Percentiles rank a stretch among this genome's conserved stretches.
phyloP scores from a whole-genome alignment of 2,113 vertebrate species.

The Tachysurus fulvidraco region DNA sequence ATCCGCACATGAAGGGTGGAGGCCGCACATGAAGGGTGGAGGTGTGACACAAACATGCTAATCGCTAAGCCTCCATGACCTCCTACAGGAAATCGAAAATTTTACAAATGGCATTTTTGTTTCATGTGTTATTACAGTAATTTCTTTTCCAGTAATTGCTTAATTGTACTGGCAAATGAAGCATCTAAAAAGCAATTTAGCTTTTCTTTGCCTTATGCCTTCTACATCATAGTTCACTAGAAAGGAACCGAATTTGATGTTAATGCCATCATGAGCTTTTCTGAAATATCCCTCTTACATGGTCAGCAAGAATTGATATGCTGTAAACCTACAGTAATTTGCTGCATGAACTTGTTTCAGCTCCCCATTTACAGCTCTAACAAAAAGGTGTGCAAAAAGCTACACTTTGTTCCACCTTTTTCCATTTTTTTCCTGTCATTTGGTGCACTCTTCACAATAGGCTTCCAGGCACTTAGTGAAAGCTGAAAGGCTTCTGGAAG shows the following conservation, averaged over 20 bases:
- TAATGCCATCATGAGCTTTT: background rate
- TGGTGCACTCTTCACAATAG: background rate
- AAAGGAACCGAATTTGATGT: background rate
- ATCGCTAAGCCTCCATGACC: too few species aligned
- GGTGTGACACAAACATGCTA: too few species aligned
- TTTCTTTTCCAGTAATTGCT: background rate
- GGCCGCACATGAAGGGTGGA: too few species aligned
- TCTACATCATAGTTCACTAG: background rate
- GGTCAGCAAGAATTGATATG: background rate
- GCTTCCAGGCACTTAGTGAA: slow-evolving; percentile 9
- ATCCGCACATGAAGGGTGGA: too few species aligned
- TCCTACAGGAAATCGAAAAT: background rate
- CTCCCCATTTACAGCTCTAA: background rate
- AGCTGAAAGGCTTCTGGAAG: slow-evolving; percentile 30
- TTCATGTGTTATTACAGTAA: background rate
- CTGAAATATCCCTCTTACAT: background rate
- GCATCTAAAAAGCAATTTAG: slow-evolving; percentile 11
- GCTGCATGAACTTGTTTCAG: background rate
- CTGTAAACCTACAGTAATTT: background rate
- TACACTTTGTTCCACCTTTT: background rate
- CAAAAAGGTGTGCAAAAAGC: background rate
- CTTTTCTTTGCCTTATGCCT: background rate
- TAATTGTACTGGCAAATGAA: background rate
- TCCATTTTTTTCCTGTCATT: slow-evolving; percentile 23
- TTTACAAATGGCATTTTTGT: background rate